A percentile compares a stretch with the other conserved stretches of the same genome.
Evolutionary conservation across 2,888 invertebrate species (phyloP).

Genomic region (Microplitis manilae): DNA sequence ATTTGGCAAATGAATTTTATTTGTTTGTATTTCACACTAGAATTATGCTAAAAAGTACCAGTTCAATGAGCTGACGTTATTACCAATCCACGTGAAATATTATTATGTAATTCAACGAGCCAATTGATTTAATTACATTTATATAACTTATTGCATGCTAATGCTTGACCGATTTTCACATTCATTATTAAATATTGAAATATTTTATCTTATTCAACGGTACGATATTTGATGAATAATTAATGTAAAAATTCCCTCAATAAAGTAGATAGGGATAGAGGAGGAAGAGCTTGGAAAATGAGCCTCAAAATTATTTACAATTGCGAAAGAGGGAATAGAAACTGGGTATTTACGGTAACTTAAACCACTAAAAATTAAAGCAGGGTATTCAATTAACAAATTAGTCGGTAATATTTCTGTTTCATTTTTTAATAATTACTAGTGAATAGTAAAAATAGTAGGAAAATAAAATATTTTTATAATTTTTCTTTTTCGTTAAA

Average conservation of each 20-base stretch:
- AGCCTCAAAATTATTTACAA: too few relatives aligned
- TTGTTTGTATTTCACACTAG: not conserved
- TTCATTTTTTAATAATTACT: too few relatives aligned
- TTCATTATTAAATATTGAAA: not conserved
- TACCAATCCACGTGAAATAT: not conserved
- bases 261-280: too few relatives aligned
- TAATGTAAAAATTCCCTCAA: too few relatives aligned
- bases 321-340: too few relatives aligned
- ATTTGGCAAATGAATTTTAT: not conserved
- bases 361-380: too few relatives aligned
- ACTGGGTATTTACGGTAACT: too few relatives aligned
- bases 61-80: not conserved
- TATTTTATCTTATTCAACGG: too few relatives aligned
- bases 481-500: not conserved
- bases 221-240: too few relatives aligned
- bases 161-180: not conserved
- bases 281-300: too few relatives aligned
- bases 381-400: too few relatives aligned
- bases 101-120: not conserved
- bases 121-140: not conserved
- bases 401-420: too few relatives aligned
- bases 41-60: not conserved
- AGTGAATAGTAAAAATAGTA: not conserved
- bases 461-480: not conserved
- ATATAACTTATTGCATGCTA: not conserved